These are phyloP conservation scores for Alentia gelatinosa DNA, from an alignment of 2,888 invertebrate species.

Conservation along the genomic window DNA sequence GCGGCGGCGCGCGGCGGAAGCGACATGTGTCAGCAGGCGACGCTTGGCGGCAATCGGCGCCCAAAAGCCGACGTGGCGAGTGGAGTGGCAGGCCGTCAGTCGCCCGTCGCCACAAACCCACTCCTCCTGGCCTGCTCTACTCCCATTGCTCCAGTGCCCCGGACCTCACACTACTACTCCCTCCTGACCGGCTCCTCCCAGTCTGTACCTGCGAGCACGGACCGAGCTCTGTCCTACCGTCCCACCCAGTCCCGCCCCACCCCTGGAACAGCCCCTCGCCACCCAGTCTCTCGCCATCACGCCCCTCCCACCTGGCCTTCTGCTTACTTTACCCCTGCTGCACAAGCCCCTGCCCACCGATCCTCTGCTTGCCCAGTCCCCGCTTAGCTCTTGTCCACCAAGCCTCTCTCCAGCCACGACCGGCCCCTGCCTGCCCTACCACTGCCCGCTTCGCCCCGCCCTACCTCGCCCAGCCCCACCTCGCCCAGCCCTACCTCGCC, in stretches of 20 bases:
- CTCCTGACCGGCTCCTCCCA: no score
- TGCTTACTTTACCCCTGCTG: not conserved
- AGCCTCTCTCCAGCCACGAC: not conserved
- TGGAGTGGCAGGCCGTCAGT: slow-evolving; percentile 22
- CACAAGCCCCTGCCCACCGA: not conserved
- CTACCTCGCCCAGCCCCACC: not conserved
- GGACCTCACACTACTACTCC: no score
- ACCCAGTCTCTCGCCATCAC: not conserved
- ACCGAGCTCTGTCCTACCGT: no score
- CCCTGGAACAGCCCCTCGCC: no score
- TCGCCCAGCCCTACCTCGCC: not conserved
- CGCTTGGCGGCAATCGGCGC: not conserved
- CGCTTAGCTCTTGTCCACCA: not conserved
- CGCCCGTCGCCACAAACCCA: not conserved
- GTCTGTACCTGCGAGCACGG: no score
- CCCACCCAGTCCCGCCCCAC: no score
- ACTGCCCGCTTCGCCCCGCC: not conserved
- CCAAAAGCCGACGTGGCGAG: slow-evolving; percentile 14
- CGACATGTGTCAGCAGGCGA: slow-evolving; percentile 30
- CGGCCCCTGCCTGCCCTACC: not conserved
- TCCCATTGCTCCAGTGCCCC: no score
- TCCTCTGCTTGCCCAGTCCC: not conserved
- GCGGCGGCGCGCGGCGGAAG: slow-evolving; percentile 17
- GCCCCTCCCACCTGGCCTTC: not conserved
- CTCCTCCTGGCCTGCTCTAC: no score